Percentiles rank a stretch among this genome's conserved stretches.
Evolutionary conservation across 2,888 invertebrate genomes (phyloP).

Genomic region (Epicampocera succincta): DNA sequence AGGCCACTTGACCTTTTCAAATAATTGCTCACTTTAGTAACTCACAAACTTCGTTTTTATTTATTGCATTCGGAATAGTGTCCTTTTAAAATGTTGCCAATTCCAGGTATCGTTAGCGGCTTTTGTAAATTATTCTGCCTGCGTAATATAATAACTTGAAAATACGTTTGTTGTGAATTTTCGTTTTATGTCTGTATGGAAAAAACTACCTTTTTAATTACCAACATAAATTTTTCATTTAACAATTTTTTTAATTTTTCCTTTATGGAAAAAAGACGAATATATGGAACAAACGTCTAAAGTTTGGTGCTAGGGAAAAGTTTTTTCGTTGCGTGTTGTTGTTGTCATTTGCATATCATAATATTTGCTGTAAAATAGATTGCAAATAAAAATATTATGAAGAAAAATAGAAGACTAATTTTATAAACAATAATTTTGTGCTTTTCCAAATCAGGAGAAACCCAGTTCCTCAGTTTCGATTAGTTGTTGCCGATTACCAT

Average conservation of each 20-base stretch:
- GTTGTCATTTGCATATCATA: no score
- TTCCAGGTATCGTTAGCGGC: constrained; percentile 28
- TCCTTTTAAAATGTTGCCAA: constrained; percentile 24
- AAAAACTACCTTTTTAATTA: constrained; percentile 43
- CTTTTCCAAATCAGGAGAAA: no score
- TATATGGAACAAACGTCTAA: not conserved
- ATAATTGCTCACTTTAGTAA: not conserved
- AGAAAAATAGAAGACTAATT: no score
- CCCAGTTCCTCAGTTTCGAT: no score
- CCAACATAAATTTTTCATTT: constrained; percentile 42
- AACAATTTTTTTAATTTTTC: constrained; percentile 2
- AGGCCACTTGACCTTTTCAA: not conserved
- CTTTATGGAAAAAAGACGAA: not conserved
- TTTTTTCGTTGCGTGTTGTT: constrained; percentile 23
- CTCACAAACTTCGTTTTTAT: no score
- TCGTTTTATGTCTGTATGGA: not conserved
- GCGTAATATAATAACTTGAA: constrained; percentile 16
- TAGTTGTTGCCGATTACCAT: no score
- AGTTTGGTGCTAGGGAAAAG: not conserved
- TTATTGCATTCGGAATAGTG: no score
- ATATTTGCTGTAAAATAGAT: no score
- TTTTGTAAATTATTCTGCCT: constrained; percentile 25
- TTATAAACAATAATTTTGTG: no score
- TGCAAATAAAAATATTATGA: no score
- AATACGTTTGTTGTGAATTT: constrained; percentile 12